Base-by-base conservation (phyloP, 2,113 vertebrate genomes). In the Galemys pyrenaicus region DNA sequence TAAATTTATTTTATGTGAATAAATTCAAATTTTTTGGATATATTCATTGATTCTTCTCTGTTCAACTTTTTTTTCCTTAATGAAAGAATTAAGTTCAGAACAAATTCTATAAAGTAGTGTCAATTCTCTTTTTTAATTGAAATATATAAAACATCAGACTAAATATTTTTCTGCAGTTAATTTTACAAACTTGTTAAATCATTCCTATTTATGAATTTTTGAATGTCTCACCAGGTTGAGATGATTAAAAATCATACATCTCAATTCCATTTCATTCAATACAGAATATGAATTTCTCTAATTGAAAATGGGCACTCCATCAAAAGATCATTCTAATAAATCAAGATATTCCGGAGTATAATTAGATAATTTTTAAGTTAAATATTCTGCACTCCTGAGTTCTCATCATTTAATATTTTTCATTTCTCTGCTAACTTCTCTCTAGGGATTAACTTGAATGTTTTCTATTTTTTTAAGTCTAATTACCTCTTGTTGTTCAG, bases 321-420 rank as follows among this genome's bases (percentile, higher is more conserved):
- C 39, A 92, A 75, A 92, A 87, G 3, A 83, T 74, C 13, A 24
- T 67, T 94, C 7, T 81, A 92, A 54, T 37, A 90, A 94, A 7
- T 24, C 16, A 87, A 88, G 20, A 60, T 82, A 85, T 24, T 78
- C 0, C 10, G 88, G 70, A 94, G 6, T 41, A 73, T 4, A 70
- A 54, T 75, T 64, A 65, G 8, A 75, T 12, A 88, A 80, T 94
- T 90, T 89, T 80, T 73, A 75, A 92, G 73, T 80, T 73, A 75
- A 92, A 78, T 51, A 3, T 71, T 65, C 30, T 68, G 70, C 2
- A 71, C 17, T 65, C 54, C 51, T 71, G 60, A 81, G 22, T 37
- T 83, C 30, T 92, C 22, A 83, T 88, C 15, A 92, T 37, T 89
- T 79, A 79, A 28, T 81, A 79, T 41, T 80, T 94, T 87, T 74